These are phyloP conservation scores for Solenodon paradoxus DNA, from an alignment of 2,113 vertebrate genomes.

Conservation along the genomic window DNA sequence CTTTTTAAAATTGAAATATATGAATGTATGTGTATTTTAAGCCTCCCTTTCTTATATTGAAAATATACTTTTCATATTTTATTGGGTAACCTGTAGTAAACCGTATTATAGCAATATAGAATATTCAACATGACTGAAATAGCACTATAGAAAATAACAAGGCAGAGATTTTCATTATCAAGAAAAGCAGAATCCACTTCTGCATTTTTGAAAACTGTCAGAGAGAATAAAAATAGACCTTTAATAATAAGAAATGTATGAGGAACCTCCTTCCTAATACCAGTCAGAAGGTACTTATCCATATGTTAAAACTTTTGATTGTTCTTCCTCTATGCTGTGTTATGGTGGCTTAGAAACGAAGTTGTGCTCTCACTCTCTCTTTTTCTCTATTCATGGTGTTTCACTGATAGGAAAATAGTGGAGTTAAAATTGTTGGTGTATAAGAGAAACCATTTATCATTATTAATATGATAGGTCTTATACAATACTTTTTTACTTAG, in stretches of 20 bases:
- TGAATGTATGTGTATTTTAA: not conserved
- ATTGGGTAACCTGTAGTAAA: not conserved
- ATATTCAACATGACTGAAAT: not conserved
- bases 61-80: not conserved
- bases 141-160: not conserved
- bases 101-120: not conserved
- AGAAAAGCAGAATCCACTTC: not conserved
- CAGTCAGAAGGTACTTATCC: not conserved
- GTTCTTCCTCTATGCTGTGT: not conserved
- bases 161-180: not conserved
- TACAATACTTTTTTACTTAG: slow-evolving; percentile 12
- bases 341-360: not conserved
- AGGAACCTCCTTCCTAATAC: not conserved
- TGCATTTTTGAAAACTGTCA: not conserved
- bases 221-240: not conserved
- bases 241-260: not conserved
- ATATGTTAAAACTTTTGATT: not conserved
- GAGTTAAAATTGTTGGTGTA: not conserved
- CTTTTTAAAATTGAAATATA: not conserved
- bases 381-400: not conserved
- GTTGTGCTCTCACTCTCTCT: not conserved
- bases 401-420: not conserved
- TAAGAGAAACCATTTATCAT: not conserved
- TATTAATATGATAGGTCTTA: not conserved
- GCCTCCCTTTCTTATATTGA: not conserved